Percentiles rank a stretch among this genome's conserved stretches.
Evolutionary conservation across 2,113 vertebrate species (phyloP).

Genomic region (Microcebus griseorufus): DNA sequence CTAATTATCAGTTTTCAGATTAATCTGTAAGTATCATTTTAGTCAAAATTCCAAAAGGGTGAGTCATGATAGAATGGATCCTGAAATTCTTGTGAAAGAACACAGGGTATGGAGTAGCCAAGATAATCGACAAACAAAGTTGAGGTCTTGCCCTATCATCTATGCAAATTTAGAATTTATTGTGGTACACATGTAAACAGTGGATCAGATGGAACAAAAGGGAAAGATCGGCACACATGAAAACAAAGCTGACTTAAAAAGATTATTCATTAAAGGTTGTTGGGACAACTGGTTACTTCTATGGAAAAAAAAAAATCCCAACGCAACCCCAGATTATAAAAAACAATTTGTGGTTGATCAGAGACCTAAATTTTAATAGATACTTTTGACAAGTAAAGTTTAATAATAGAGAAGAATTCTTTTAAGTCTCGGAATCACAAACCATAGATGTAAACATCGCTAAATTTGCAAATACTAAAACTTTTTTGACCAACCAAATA

Average conservation of each 20-base stretch:
- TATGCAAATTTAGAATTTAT: not conserved
- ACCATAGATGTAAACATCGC: not conserved
- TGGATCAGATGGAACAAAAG: not conserved
- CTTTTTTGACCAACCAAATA: not conserved
- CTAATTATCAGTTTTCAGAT: not conserved
- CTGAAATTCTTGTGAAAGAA: not conserved
- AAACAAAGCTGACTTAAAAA: not conserved
- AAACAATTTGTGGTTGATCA: not conserved
- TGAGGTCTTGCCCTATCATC: not conserved
- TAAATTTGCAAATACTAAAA: slow-evolving; percentile 20
- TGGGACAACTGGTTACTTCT: not conserved
- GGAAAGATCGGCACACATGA: too few relatives aligned
- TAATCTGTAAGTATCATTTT: not conserved
- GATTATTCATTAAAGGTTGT: not conserved
- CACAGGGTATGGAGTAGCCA: not conserved
- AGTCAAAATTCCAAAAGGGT: not conserved
- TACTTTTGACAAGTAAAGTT: not conserved
- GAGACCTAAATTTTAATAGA: not conserved
- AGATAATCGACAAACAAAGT: not conserved
- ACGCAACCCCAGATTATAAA: not conserved
- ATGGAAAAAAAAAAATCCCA: not conserved
- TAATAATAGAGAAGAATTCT: not conserved
- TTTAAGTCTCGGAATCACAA: not conserved
- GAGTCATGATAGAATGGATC: not conserved
- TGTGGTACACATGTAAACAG: not conserved